Conservation (phyloP, 1,140 invertebrate species). For the Drosophila suzukii region DNA sequence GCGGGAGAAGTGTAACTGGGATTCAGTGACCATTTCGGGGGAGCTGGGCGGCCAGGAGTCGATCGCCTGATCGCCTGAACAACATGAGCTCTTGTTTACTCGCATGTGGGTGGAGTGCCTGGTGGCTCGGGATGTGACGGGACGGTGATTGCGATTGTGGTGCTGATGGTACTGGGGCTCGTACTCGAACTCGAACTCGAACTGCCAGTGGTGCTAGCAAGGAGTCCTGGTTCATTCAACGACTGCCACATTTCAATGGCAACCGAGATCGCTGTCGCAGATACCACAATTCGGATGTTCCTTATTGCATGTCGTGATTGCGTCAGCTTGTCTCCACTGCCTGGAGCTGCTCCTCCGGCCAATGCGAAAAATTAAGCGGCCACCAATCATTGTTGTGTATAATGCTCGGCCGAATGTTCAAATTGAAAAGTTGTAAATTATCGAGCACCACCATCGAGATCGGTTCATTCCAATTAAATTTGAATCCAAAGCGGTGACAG, state of each 20-base stretch:
- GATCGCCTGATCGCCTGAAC: constrained; percentile 66
- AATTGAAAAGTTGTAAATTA: constrained; percentile 81
- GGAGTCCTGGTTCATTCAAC: constrained; percentile 39
- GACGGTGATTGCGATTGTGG: constrained; percentile 4
- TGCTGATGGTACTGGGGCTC: constrained; percentile 11
- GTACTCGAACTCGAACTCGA: background rate
- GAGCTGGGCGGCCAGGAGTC: constrained; percentile 13
- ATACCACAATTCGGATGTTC: constrained; percentile 75
- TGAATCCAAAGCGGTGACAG: constrained; percentile 61
- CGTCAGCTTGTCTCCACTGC: constrained; percentile 70
- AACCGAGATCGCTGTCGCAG: constrained; percentile 63
- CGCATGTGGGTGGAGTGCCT: constrained; percentile 65
- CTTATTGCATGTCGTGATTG: constrained; percentile 80
- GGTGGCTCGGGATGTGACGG: constrained; percentile 3
- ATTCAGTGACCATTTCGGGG: constrained; percentile 22
- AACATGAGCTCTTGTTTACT: constrained; percentile 70
- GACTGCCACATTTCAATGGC: constrained; percentile 59
- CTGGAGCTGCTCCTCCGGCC: constrained; percentile 43
- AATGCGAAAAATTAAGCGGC: constrained; percentile 70
- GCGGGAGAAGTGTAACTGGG: constrained; percentile 38
- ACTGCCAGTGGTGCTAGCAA: constrained; percentile 20
- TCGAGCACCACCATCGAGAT: constrained; percentile 69
- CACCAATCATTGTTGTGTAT: constrained; percentile 76
- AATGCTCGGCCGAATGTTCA: constrained; percentile 64
- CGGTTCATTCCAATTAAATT: constrained; percentile 84